Evolutionary conservation across 1,140 invertebrate species (phyloP), one percentile per base, ranked within the genome.

Genomic region (Leptinotarsa lineolata): DNA sequence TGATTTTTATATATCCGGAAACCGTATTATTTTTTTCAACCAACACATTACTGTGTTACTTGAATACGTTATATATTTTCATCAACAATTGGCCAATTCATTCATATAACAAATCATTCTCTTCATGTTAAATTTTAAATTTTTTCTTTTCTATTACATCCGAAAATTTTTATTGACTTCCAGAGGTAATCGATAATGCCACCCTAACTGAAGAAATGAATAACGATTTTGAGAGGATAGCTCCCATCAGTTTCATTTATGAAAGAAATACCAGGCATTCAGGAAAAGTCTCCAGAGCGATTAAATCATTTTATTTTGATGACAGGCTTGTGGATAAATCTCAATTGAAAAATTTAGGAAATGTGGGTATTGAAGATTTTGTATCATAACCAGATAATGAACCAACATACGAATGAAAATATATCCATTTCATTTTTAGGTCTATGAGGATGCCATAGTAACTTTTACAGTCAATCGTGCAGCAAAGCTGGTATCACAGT

Each of bases 161-260:
- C 30, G 11, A 39, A 39, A 39, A 11, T 11, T 39, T 39, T 39
- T 2, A 3, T 39, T 21, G 18, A 54, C 16, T 76, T 82, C 22
- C 64, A 83, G 81, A 70, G 76, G 45, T 82, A 15, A 58, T 81
- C 24, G 59, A 69, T 18, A 82, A 89, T 74, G 81, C 83, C 5
- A 81, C 84, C 0, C 76, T 85, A 39, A 77, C 86, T 13, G 74
- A 85, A 4, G 77, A 86, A 21, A 76, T 88, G n/a, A 87, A 88
- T 73, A 77, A 85, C 2, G 83, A 90, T 44, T 91, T 88, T 79
- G 84, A 87, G 12, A 81, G 74, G 39, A 74, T 87, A 63, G 88
- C 89, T 2, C 89, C 89, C 2, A 87, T 89, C 1, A 84, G 83
- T 70, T 90, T 89, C 59, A 73, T 87, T 2, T 91, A 89, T 72